A percentile compares a stretch with the other conserved stretches of the same genome.
Evolutionary conservation across 2,888 invertebrate species (phyloP).

Genomic region (Leistus spinibarbis): DNA sequence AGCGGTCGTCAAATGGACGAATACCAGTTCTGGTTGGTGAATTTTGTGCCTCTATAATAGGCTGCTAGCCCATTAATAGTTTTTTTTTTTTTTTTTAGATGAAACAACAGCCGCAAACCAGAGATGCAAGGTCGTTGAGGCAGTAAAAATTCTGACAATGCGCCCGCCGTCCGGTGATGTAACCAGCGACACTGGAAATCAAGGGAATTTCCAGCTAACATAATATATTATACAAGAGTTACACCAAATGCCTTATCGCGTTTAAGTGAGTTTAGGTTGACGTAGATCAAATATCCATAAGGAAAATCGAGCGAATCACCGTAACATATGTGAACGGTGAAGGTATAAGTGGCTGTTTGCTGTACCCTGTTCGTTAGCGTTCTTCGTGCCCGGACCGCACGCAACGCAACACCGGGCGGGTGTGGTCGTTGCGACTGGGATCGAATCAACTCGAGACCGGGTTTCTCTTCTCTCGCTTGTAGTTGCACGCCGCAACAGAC

Average conservation of each 20-base stretch:
- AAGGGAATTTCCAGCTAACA: not conserved
- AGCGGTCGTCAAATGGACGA: not conserved
- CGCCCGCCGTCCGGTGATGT: not conserved
- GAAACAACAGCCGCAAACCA: not conserved
- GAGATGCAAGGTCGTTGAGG: slow-evolving; percentile 2
- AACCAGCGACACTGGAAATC: not conserved
- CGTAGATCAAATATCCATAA: not conserved
- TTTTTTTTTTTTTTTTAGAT: not conserved
- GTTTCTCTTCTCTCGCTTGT: not conserved
- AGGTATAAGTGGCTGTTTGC: not conserved
- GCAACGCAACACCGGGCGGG: not conserved
- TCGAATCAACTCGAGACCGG: not conserved
- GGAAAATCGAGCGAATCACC: not conserved
- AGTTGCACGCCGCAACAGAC: not conserved
- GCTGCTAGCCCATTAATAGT: not conserved
- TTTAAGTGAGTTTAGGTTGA: not conserved
- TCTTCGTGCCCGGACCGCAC: not conserved
- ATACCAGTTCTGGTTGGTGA: not conserved
- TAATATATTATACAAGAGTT: not conserved
- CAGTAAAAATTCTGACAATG: not conserved
- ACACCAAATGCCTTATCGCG: too few relatives aligned
- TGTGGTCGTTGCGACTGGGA: slow-evolving; percentile 10
- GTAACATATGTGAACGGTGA: not conserved
- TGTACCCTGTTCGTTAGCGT: not conserved
- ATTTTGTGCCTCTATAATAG: not conserved